Evolutionary conservation across 2,113 vertebrate species (phyloP).

Genomic region (Embiotoca jacksoni): DNA sequence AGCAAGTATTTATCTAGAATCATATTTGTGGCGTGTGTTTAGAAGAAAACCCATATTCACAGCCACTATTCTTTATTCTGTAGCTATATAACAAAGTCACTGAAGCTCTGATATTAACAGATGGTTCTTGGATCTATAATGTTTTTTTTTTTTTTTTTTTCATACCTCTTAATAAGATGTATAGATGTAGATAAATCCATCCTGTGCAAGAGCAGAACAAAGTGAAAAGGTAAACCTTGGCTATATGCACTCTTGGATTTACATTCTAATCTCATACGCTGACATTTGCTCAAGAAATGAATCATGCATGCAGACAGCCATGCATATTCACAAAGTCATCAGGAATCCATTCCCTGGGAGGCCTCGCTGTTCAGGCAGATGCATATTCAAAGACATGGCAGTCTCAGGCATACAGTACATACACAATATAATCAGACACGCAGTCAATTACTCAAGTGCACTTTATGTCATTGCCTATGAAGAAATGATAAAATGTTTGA

Average conservation of each 20-base stretch:
- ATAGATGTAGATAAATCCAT: background rate
- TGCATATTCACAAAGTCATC: constrained; percentile 70
- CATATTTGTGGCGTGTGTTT: background rate
- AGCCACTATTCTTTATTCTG: too few species aligned
- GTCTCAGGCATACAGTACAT: background rate
- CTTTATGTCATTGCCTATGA: constrained; percentile 26
- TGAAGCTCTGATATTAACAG: background rate
- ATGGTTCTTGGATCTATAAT: background rate
- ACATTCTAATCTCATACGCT: constrained; percentile 64
- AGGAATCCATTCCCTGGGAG: constrained; percentile 50
- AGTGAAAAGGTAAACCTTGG: constrained; percentile 6
- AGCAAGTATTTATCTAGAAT: background rate
- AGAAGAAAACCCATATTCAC: background rate
- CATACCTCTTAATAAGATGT: background rate
- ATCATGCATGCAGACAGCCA: constrained; percentile 64
- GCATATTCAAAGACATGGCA: constrained; percentile 26
- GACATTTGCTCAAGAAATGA: constrained; percentile 68
- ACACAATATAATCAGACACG: constrained; percentile 2
- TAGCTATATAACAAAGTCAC: background rate
- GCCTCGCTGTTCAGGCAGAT: constrained; percentile 43
- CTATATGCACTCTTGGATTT: constrained; percentile 50
- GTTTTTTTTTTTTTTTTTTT: background rate
- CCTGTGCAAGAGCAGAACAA: background rate
- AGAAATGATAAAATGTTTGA: constrained; percentile 25
- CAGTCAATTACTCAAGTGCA: constrained; percentile 21